Evolutionary conservation across 1,140 invertebrate genomes (phyloP).

Genomic region (Caenorhabditis tropicalis): DNA sequence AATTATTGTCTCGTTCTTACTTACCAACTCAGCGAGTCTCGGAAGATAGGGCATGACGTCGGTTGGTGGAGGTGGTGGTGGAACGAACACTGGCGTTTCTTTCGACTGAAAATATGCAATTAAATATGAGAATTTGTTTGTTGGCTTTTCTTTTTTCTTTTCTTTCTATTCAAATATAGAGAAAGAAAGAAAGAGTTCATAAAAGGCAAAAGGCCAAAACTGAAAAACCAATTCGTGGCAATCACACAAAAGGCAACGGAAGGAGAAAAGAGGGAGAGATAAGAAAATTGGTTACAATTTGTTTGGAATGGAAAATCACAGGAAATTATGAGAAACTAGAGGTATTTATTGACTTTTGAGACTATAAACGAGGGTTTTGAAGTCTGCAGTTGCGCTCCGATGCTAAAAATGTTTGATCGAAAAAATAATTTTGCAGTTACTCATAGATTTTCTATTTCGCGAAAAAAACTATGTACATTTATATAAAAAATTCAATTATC

Average conservation of each 20-base stretch:
- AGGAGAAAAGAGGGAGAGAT: too few species aligned
- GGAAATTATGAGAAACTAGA: background rate
- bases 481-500: too few species aligned
- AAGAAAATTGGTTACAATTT: background rate
- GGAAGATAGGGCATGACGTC: slow-evolving; percentile 45
- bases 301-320: background rate
- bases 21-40: slow-evolving; percentile 54
- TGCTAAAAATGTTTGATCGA: too few species aligned
- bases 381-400: too few species aligned
- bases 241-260: background rate
- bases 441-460: too few species aligned
- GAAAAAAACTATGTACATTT: too few species aligned
- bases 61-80: slow-evolving; percentile 51
- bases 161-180: too few species aligned
- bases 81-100: slow-evolving; percentile 52
- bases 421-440: too few species aligned
- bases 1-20: background rate
- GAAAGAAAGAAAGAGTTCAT: too few species aligned
- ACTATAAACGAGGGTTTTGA: background rate
- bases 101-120: slow-evolving; percentile 40
- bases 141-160: background rate
- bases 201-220: slow-evolving; percentile 20
- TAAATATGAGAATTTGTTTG: background rate
- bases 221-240: background rate
- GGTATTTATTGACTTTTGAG: background rate